Evolutionary conservation across 2,888 invertebrate species (phyloP), one percentile per base, ranked within the genome.

Genomic region (Erebia ligea): DNA sequence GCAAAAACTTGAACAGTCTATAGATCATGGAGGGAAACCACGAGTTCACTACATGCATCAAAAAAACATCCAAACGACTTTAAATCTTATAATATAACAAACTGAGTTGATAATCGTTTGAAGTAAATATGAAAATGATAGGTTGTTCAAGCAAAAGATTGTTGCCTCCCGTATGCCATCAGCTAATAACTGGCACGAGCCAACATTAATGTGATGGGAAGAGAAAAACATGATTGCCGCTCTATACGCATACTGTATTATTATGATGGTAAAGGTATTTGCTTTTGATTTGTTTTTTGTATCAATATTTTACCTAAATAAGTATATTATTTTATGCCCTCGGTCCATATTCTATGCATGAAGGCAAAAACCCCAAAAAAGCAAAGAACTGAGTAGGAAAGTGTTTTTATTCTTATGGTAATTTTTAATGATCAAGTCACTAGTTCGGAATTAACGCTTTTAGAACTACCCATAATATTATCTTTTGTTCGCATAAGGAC

Each of bases 1-100:
- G 81, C 84, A 88, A 88, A 88, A 89, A 89, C 81, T 84, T 74
- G 84, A 79, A 80, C 80, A 80, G 82, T 80, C 76, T 74, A 69
- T 76, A 76, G 75, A 74, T 76, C 74, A 72, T 72, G 71, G 56
- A 73, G 66, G 71, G 66, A 52, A 65, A 65, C 59, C 56, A 21
- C 34, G 70, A 67, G 58, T 57, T 64, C 8, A 19, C 42, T 1
- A n/a, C 21, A 25, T 40, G 21, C 15, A 13, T 11, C 8, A 21
- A 15, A 66, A 61, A 74, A 59, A n/a, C 3, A 15, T 19, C 45
- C 67, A 70, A n/a, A 52, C 67, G 10, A 73, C 69, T 73, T 64
- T 68, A 57, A 54, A 56, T 15, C 40, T 62, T 73, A 74, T 40
- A 3, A 0, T 3, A 0, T 0, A 8, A 1, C 0, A 2, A 0